These are phyloP conservation scores for Antigone vipio DNA, from an alignment of 2,113 vertebrate genomes.

Conservation along the genomic window DNA sequence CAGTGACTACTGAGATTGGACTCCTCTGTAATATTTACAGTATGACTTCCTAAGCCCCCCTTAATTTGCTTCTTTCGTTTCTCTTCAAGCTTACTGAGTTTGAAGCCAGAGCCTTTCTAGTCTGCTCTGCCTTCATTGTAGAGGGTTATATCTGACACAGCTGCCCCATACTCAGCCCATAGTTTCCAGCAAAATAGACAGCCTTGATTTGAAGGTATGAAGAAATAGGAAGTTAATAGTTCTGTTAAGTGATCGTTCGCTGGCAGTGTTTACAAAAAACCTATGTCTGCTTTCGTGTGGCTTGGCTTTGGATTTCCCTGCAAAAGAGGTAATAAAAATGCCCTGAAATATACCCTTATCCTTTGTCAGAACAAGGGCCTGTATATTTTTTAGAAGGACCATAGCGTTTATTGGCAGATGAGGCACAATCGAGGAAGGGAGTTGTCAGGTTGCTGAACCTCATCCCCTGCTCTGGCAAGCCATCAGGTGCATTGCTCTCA, in stretches of 20 bases:
- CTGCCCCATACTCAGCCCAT: not conserved
- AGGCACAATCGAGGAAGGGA: not conserved
- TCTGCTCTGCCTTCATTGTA: not conserved
- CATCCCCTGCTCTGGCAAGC: fast-evolving
- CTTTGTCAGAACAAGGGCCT: not conserved
- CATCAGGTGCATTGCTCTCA: fast-evolving
- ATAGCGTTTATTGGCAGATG: not conserved
- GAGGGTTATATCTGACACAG: not conserved
- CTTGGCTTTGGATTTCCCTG: not conserved
- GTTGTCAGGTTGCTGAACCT: not conserved
- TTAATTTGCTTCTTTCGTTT: not conserved
- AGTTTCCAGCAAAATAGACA: not conserved
- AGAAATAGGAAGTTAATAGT: not conserved
- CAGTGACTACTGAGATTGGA: not conserved
- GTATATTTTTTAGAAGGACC: not conserved
- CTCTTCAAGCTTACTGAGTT: not conserved
- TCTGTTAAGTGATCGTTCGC: not conserved
- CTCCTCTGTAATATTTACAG: not conserved
- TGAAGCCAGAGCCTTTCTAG: not conserved
- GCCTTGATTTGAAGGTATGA: not conserved
- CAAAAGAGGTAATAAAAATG: not conserved
- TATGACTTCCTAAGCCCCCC: not conserved
- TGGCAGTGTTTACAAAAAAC: not conserved
- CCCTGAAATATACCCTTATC: not conserved
- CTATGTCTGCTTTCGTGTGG: not conserved